phyloP scores from a whole-genome alignment of 2,888 invertebrate genomes.

The Sympetrum striolatum region DNA sequence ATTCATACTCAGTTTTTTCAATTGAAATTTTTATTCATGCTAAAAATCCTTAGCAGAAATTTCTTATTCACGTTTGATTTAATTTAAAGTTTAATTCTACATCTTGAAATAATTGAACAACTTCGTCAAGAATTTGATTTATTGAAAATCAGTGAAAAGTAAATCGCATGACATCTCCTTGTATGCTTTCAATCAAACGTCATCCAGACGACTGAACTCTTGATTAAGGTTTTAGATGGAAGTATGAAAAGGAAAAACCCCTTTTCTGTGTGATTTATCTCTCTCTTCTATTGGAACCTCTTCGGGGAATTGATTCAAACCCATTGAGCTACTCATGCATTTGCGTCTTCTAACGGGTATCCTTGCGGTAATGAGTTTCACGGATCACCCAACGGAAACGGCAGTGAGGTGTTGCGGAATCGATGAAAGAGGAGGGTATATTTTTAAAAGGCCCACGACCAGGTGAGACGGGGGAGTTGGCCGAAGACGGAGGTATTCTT shows the following conservation, averaged over 20 bases:
- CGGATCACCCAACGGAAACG: conserved; percentile 15
- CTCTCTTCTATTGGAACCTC: too few relatives aligned
- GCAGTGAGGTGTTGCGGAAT: neutral
- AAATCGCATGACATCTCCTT: too few relatives aligned
- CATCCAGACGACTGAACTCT: neutral
- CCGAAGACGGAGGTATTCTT: neutral
- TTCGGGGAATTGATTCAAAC: neutral
- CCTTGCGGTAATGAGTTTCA: neutral
- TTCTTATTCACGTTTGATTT: too few relatives aligned
- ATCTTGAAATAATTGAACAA: too few relatives aligned
- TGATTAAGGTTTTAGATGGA: neutral
- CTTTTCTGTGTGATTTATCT: too few relatives aligned
- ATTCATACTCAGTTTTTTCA: too few relatives aligned
- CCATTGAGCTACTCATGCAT: neutral
- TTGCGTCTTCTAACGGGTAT: conserved; percentile 4
- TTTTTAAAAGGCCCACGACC: conserved; percentile 29
- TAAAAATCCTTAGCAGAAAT: too few relatives aligned
- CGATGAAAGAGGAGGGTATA: neutral
- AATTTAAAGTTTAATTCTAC: too few relatives aligned
- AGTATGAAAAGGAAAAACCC: neutral
- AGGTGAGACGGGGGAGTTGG: neutral
- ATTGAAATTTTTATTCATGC: too few relatives aligned
- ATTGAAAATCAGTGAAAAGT: too few relatives aligned
- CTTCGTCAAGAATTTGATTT: too few relatives aligned
- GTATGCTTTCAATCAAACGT: too few relatives aligned